A percentile compares a stretch with the other conserved stretches of the same genome.
Evolutionary conservation across 1,140 invertebrate species (phyloP).

Genomic region (Ruditapes philippinarum): DNA sequence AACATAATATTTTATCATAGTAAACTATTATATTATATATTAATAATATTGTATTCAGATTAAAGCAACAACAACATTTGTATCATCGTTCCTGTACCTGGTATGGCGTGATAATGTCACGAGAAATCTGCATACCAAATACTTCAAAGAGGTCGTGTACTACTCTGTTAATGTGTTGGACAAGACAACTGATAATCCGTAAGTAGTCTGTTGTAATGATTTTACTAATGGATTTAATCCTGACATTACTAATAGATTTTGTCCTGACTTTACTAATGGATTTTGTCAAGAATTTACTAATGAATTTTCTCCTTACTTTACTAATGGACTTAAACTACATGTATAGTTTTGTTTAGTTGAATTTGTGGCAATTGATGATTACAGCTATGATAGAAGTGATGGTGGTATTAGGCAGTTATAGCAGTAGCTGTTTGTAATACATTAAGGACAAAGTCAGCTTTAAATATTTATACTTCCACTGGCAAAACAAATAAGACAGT

Average conservation of each 20-base stretch:
- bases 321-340: neutral
- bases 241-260: too few relatives aligned
- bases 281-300: too few relatives aligned
- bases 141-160: slow-evolving; percentile 87
- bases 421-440: too few relatives aligned
- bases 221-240: too few relatives aligned
- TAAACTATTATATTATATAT: too few relatives aligned
- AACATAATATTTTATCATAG: too few relatives aligned
- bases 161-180: slow-evolving; percentile 88
- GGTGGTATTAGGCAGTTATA: too few relatives aligned
- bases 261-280: too few relatives aligned
- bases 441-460: too few relatives aligned
- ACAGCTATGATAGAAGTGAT: neutral
- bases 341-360: neutral
- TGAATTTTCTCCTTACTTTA: too few relatives aligned
- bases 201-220: slow-evolving; percentile 71
- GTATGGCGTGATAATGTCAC: slow-evolving; percentile 87
- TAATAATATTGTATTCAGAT: slow-evolving; percentile 82
- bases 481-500: too few relatives aligned
- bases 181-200: slow-evolving; percentile 88
- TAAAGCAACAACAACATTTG: slow-evolving; percentile 85
- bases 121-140: slow-evolving; percentile 86
- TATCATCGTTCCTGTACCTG: slow-evolving; percentile 87
- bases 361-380: neutral
- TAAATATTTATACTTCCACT: too few relatives aligned